Evolutionary conservation across 53 echinoderm and acorn worm species (phyloP).

Genomic region (Echinarachnius parma): DNA sequence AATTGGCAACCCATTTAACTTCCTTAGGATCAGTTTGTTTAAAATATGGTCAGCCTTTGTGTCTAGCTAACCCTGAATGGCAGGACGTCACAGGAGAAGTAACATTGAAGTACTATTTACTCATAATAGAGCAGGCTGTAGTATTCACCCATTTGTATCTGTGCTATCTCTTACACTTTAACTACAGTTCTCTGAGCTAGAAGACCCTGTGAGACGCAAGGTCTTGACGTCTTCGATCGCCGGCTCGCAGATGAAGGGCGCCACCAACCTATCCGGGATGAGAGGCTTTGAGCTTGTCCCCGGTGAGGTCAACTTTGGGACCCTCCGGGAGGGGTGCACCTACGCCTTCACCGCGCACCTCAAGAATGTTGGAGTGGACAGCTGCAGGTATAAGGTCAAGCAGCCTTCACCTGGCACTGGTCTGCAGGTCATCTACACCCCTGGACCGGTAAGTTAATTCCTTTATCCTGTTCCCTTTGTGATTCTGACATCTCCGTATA

Average conservation of each 20-base stretch:
- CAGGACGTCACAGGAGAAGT: too few species aligned
- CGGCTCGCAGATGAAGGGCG: slow-evolving; percentile 59
- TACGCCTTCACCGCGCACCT: slow-evolving; percentile 83
- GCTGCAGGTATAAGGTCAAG: slow-evolving; percentile 87
- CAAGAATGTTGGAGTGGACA: slow-evolving; percentile 91
- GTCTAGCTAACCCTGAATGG: too few species aligned
- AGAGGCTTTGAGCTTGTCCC: slow-evolving; percentile 94
- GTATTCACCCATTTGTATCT: too few species aligned
- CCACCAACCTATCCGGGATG: slow-evolving; percentile 65
- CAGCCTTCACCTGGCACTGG: slow-evolving; percentile 98
- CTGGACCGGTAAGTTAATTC: slow-evolving; percentile 98
- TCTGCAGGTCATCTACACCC: slow-evolving; percentile 82
- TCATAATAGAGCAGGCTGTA: too few species aligned
- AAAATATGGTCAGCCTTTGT: too few species aligned
- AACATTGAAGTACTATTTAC: too few species aligned
- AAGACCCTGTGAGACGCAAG: slow-evolving; percentile 90
- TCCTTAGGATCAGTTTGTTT: too few species aligned
- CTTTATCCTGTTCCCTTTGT: not conserved
- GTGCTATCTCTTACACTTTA: too few species aligned
- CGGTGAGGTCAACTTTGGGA: slow-evolving; percentile 88
- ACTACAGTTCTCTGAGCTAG: slow-evolving; percentile 71
- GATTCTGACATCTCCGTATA: too few species aligned
- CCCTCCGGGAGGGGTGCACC: slow-evolving; percentile 87
- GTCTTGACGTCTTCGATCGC: slow-evolving; percentile 88
- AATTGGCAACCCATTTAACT: too few species aligned